phyloP scores from a whole-genome alignment of 2,797 vertebrate genomes.

The Danio tinwini region DNA sequence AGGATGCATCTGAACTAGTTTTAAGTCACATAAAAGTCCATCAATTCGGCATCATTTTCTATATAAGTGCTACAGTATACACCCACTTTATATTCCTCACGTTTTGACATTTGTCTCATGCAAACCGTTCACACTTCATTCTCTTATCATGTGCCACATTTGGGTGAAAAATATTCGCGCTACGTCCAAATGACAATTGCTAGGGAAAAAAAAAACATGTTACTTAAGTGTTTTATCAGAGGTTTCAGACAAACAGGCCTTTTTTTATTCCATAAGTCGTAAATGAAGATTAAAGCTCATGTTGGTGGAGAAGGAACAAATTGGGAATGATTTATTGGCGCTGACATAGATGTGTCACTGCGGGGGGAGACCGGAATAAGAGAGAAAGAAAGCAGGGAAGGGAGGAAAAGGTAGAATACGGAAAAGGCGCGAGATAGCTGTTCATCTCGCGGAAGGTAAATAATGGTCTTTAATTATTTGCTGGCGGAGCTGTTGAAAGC shows the following conservation, averaged over 20 bases:
- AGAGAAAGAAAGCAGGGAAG: constrained; percentile 48
- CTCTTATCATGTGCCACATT: constrained; percentile 58
- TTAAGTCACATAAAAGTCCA: neutral
- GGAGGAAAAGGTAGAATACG: constrained; percentile 48
- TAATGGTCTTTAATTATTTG: constrained; percentile 83
- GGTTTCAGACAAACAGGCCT: constrained; percentile 81
- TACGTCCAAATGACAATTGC: constrained; percentile 78
- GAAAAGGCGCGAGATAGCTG: constrained; percentile 65
- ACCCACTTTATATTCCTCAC: constrained; percentile 52
- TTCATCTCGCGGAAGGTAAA: constrained; percentile 76
- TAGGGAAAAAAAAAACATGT: constrained; percentile 78
- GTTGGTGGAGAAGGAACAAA: constrained; percentile 83
- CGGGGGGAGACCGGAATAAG: constrained; percentile 57
- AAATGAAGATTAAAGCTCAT: constrained; percentile 88
- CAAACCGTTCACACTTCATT: constrained; percentile 83
- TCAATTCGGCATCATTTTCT: neutral
- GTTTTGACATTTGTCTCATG: constrained; percentile 77
- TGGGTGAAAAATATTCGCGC: constrained; percentile 30
- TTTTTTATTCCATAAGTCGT: constrained; percentile 72
- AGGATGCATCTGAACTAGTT: neutral
- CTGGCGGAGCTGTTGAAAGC: constrained; percentile 63
- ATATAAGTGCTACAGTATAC: neutral
- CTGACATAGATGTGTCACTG: constrained; percentile 81
- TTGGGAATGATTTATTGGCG: constrained; percentile 85
- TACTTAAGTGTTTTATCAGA: constrained; percentile 89